These are phyloP conservation scores for Trichogramma dendrolimi DNA, from an alignment of 2,888 invertebrate species.

Conservation along the genomic window DNA sequence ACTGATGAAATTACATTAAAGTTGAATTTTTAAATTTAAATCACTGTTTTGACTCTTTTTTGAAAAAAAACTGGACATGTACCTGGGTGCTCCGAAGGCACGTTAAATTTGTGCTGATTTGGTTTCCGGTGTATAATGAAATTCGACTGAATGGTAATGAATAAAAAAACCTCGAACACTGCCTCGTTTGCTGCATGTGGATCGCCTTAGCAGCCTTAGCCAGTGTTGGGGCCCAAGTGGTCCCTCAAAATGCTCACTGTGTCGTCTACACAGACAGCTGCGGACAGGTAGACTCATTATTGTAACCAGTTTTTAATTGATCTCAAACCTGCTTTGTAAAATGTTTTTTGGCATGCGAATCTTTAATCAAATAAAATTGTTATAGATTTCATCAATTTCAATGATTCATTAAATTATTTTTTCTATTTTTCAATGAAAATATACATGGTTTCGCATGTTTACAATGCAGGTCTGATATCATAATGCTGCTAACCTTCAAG, in stretches of 20 bases:
- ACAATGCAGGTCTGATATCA: conserved; percentile 45
- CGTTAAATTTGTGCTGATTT: conserved; percentile 45
- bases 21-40: too few relatives aligned
- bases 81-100: conserved; percentile 51
- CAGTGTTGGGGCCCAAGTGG: conserved; percentile 62
- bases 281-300: conserved; percentile 78
- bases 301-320: conserved; percentile 53
- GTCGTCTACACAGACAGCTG: conserved; percentile 93
- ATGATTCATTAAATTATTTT: conserved; percentile 3
- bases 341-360: not conserved
- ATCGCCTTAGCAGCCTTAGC: conserved; percentile 56
- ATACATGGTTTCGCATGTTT: conserved; percentile 10
- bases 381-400: not conserved
- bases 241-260: conserved; percentile 86
- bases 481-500: conserved; percentile 52
- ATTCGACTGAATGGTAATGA: conserved; percentile 48
- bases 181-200: conserved; percentile 60
- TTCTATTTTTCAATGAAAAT: not conserved
- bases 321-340: conserved; percentile 45
- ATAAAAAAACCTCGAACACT: conserved; percentile 51
- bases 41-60: conserved; percentile 27
- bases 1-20: too few relatives aligned
- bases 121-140: conserved; percentile 49
- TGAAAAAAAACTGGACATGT: conserved; percentile 44
- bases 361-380: not conserved